These are phyloP conservation scores for Narcine bancroftii DNA, from an alignment of 2,113 vertebrate genomes.

Conservation along the genomic window DNA sequence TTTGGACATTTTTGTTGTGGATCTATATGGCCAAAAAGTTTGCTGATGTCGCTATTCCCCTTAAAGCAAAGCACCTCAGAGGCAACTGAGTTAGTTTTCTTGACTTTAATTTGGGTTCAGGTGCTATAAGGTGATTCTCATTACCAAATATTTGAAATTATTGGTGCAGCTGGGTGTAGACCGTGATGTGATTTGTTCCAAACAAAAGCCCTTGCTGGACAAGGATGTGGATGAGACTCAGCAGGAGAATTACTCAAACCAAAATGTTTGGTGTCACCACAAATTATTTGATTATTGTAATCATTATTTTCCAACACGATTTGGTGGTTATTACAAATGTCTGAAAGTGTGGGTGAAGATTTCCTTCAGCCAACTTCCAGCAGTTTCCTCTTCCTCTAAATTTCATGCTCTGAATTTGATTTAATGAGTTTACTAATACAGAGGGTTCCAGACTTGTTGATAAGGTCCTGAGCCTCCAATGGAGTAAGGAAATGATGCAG, in stretches of 20 bases:
- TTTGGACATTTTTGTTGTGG: too few relatives aligned
- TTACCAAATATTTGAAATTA: not conserved
- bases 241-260: not conserved
- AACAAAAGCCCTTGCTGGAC: not conserved
- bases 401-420: too few relatives aligned
- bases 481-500: too few relatives aligned
- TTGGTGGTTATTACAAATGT: not conserved
- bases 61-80: not conserved
- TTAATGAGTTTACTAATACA: too few relatives aligned
- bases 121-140: not conserved
- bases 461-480: too few relatives aligned
- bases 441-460: too few relatives aligned
- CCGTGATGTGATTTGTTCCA: not conserved
- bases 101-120: not conserved
- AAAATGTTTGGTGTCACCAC: not conserved
- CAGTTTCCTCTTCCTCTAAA: too few relatives aligned
- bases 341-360: too few relatives aligned
- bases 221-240: not conserved
- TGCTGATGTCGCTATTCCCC: too few relatives aligned
- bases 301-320: not conserved
- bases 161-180: not conserved
- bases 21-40: too few relatives aligned
- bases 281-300: not conserved
- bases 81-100: not conserved
- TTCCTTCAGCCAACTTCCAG: too few relatives aligned